Conservation (phyloP, 1,140 invertebrate species). For the Drosophila tsacasi region DNA sequence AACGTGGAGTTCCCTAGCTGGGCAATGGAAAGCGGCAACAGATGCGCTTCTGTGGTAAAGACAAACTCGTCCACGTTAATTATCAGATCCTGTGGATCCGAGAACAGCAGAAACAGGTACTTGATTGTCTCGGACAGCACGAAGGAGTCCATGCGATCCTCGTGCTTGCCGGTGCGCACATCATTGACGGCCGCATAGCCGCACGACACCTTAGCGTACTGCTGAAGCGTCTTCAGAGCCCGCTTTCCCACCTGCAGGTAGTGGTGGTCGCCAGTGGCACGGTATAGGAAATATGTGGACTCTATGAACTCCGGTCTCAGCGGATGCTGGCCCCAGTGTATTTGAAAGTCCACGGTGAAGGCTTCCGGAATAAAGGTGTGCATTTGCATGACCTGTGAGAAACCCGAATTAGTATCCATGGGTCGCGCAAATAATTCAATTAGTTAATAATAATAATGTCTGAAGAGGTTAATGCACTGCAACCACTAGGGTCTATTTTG, state of each 20-base stretch:
- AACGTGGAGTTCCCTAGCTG: constrained; percentile 82
- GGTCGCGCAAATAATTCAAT: not conserved
- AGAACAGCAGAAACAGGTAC: constrained; percentile 97
- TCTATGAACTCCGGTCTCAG: constrained; percentile 98
- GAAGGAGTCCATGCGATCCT: constrained; percentile 99
- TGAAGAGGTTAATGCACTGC: too few relatives aligned
- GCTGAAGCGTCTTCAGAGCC: constrained; percentile 95
- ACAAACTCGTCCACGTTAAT: constrained; percentile 98
- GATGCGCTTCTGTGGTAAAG: constrained; percentile 98
- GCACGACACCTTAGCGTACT: constrained; percentile 96
- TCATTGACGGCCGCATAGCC: constrained; percentile 99
- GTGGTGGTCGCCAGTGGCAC: constrained; percentile 97
- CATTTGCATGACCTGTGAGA: constrained; percentile 91
- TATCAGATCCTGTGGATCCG: constrained; percentile 94
- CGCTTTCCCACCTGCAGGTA: constrained; percentile 97
- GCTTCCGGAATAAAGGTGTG: constrained; percentile 99
- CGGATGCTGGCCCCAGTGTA: constrained; percentile 99
- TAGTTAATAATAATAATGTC: too few relatives aligned
- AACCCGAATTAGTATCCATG: not conserved
- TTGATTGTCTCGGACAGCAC: constrained; percentile 99
- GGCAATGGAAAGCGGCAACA: constrained; percentile 94
- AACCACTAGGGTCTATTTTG: too few relatives aligned
- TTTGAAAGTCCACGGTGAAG: constrained; percentile 97
- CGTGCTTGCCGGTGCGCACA: constrained; percentile 94
- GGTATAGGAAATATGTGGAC: constrained; percentile 98